Percentiles rank a stretch among this genome's conserved stretches.
Conservation (phyloP, 2,888 invertebrate genomes). For the Pilophorus perplexus region DNA sequence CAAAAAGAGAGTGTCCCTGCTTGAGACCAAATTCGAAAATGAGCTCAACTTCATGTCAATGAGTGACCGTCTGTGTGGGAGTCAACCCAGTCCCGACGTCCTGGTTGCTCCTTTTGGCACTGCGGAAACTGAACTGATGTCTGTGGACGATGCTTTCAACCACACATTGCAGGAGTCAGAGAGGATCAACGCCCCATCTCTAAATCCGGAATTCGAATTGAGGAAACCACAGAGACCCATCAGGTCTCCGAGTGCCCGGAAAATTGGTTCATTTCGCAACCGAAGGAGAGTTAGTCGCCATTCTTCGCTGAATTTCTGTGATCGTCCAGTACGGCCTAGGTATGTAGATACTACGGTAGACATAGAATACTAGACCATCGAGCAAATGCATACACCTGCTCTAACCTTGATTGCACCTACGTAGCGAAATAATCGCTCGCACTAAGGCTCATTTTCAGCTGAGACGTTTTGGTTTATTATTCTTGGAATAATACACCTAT, state of each 20-base stretch:
- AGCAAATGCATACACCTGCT: no score
- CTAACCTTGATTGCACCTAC: no score
- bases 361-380: no score
- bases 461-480: no score
- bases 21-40: constrained; percentile 67
- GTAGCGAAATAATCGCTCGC: no score
- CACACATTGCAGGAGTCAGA: constrained; percentile 1
- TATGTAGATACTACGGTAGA: no score
- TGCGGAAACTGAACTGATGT: background rate
- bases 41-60: constrained; percentile 56
- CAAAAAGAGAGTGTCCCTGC: constrained; percentile 69
- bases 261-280: constrained; percentile 72
- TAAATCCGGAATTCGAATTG: background rate
- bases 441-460: no score
- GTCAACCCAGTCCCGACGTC: background rate
- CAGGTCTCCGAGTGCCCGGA: constrained; percentile 75
- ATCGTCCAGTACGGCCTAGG: constrained; percentile 2
- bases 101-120: background rate
- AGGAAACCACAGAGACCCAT: constrained; percentile 67
- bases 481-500: no score
- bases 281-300: constrained; percentile 62
- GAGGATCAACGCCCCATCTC: background rate
- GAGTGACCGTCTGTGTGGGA: background rate
- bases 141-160: background rate
- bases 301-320: constrained; percentile 46